These are phyloP conservation scores for Incurvaria masculella DNA, from an alignment of 2,888 invertebrate species.

Conservation along the genomic window DNA sequence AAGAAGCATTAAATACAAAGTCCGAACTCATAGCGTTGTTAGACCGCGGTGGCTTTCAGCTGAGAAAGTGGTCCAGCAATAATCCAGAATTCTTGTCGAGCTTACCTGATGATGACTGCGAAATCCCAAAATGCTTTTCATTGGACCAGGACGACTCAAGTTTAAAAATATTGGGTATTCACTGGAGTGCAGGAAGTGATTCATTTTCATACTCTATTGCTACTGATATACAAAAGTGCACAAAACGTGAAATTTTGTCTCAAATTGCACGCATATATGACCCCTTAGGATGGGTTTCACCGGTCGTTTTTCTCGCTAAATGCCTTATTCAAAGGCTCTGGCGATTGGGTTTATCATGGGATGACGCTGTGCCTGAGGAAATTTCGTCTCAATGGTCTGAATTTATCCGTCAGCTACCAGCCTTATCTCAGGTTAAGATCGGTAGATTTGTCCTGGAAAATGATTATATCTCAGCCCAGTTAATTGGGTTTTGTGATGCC, in stretches of 20 bases:
- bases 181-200: background rate
- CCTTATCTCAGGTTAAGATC: background rate
- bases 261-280: slow-evolving; percentile 2
- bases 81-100: background rate
- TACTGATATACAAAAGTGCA: background rate
- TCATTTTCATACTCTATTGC: background rate
- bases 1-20: no score
- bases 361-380: background rate
- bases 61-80: background rate
- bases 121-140: background rate
- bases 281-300: slow-evolving; percentile 4
- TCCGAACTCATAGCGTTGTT: no score
- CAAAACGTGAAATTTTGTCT: slow-evolving; percentile 2
- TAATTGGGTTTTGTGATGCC: background rate
- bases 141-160: background rate
- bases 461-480: background rate
- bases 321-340: background rate
- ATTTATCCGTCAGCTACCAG: background rate
- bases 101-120: background rate
- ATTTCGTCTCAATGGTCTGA: background rate
- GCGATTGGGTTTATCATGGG: background rate
- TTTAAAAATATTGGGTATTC: background rate
- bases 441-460: background rate
- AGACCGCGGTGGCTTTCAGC: background rate
- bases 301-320: slow-evolving; percentile 3